Evolutionary conservation across 2,888 invertebrate species (phyloP), one percentile per base, ranked within the genome.

Genomic region (Lasioglossum calceatum): DNA sequence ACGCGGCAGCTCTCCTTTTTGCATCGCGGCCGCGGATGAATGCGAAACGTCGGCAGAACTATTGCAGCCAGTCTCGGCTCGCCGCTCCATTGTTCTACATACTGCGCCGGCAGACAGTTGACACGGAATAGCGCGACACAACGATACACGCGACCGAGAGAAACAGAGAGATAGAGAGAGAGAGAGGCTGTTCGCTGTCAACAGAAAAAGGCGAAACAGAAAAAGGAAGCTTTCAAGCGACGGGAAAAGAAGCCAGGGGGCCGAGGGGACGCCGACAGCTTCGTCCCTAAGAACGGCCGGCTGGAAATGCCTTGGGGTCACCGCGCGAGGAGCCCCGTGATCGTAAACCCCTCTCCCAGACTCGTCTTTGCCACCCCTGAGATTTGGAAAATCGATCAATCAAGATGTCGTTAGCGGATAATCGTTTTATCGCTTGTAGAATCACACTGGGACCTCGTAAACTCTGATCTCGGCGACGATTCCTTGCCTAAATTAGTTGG

Each of bases 21-120:
- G 79, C 81, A 81, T 88, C 81, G 83, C 86, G 80, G 84, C 78
- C 77, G 79, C 81, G 80, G 74, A 75, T 90, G 88, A 90, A 90
- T 88, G 79, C 88, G 85, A 79, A 87, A 87, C 79, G 83, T 78
- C 77, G 86, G 79, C 85, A 86, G 84, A 87, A 90, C 87, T 90
- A 86, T 90, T 84, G 87, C 88, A 82, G 88, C 80, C 78, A 79
- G 84, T 82, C 88, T 80, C 85, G 87, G 85, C 87, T 87, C 86
- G 86, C 84, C 85, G 82, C 58, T 81, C 82, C 87, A 90, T 90
- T 90, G 90, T 90, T 87, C 79, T 71, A 27, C 81, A 74, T 71
- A 76, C 73, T 79, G 78, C 78, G 50, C 23, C 84, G 81, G 72
- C 82, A 88, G 84, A 85, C 86, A 84, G 90, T 88, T 84, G 84